Evolutionary conservation across 92 coral and sea anemone species (phyloP).

Genomic region (Siderastrea siderea): DNA sequence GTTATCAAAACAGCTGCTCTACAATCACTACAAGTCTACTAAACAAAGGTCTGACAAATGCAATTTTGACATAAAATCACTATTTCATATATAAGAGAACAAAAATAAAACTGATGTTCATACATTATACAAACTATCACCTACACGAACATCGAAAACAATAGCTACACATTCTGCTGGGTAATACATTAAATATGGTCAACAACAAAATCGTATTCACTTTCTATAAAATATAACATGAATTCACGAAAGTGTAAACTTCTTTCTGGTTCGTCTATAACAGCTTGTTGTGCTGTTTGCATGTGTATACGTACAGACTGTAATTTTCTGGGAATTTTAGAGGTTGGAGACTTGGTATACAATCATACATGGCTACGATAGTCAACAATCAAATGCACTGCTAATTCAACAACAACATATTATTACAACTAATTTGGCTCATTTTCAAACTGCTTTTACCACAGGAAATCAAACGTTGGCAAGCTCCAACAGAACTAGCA

Average conservation of each 20-base stretch:
- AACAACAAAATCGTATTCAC: constrained; percentile 27
- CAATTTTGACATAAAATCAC: neutral
- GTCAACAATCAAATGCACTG: neutral
- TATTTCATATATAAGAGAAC: neutral
- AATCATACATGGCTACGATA: neutral
- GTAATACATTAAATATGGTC: constrained; percentile 30
- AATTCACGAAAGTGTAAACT: neutral
- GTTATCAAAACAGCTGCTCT: constrained; percentile 9
- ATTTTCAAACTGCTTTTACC: neutral
- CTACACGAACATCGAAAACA: too few relatives aligned
- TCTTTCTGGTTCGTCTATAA: neutral
- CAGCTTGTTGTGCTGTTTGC: constrained; percentile 5
- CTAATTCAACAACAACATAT: neutral
- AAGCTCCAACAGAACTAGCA: neutral
- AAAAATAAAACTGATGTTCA: constrained; percentile 7
- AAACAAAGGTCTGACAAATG: neutral
- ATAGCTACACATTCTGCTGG: neutral
- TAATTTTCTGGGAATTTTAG: constrained; percentile 36
- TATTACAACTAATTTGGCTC: too few relatives aligned
- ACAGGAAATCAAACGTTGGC: neutral
- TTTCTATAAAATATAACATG: constrained; percentile 36
- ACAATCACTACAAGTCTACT: neutral
- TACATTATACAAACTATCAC: neutral
- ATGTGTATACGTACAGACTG: constrained; percentile 23
- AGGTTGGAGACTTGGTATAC: constrained; percentile 19